Evolutionary conservation across 30 jellyfish, hydroid and myxozoan species (phyloP).

Genomic region (Pseudorhiza aurosa): DNA sequence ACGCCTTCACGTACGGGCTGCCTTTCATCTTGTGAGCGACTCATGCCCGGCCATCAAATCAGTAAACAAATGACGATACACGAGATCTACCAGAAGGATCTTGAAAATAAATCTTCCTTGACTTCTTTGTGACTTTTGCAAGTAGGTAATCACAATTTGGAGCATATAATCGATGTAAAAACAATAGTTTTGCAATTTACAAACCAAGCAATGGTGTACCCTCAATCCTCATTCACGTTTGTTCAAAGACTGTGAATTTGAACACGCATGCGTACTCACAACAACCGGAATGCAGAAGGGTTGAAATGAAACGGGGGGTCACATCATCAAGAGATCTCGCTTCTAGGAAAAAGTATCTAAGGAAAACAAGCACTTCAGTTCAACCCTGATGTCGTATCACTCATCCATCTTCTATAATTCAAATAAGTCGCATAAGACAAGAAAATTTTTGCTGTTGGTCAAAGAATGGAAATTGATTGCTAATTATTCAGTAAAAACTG

Average conservation of each 20-base stretch:
- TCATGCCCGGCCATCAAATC: slow-evolving; percentile 96
- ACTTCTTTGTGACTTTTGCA: neutral
- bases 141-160: neutral
- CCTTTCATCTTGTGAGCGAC: slow-evolving; percentile 98
- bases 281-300: slow-evolving; percentile 83
- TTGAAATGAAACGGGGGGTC: slow-evolving; percentile 44
- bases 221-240: slow-evolving; percentile 89
- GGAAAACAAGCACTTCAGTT: too few species aligned
- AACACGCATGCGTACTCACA: slow-evolving; percentile 72
- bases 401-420: too few species aligned
- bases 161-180: neutral
- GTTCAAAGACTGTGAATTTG: slow-evolving; percentile 66
- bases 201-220: slow-evolving; percentile 37
- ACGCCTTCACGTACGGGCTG: slow-evolving; percentile 94
- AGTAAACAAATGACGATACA: slow-evolving; percentile 23
- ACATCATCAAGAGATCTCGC: neutral
- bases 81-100: neutral
- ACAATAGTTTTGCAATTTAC: slow-evolving; percentile 11
- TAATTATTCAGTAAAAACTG: too few species aligned
- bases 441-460: too few species aligned
- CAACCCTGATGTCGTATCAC: too few species aligned
- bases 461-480: too few species aligned
- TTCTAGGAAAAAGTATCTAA: too few species aligned
- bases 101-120: neutral
- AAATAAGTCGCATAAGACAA: too few species aligned